These are phyloP conservation scores for Icerya purchasi DNA, from an alignment of 2,888 invertebrate species.

Conservation along the genomic window DNA sequence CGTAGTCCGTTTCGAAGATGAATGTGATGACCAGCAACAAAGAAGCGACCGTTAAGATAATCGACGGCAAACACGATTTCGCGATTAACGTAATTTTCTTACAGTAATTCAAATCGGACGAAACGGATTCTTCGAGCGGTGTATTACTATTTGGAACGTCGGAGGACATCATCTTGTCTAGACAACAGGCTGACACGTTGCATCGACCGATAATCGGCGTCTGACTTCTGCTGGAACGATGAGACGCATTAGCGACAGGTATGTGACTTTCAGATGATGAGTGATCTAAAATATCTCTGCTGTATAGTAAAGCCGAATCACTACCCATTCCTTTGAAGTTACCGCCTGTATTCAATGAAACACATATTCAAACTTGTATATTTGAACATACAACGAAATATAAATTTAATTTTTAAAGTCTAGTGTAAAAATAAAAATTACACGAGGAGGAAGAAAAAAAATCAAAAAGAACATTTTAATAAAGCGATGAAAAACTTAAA, in stretches of 20 bases:
- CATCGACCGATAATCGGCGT: conserved; percentile 25
- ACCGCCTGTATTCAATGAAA: not conserved
- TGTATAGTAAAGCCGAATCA: conserved; percentile 39
- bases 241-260: conserved; percentile 24
- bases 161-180: not conserved
- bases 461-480: too few relatives aligned
- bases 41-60: conserved; percentile 47
- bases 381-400: too few relatives aligned
- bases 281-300: conserved; percentile 54
- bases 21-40: conserved; percentile 45
- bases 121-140: not conserved
- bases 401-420: too few relatives aligned
- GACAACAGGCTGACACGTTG: conserved; percentile 5
- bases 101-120: not conserved
- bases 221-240: conserved; percentile 30
- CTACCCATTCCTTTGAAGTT: conserved; percentile 22
- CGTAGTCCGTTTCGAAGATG: conserved; percentile 57
- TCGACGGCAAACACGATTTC: conserved; percentile 53
- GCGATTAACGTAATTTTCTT: conserved; percentile 21
- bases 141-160: not conserved
- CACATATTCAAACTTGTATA: too few relatives aligned
- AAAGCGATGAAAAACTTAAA: too few relatives aligned
- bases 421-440: too few relatives aligned
- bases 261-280: conserved; percentile 41
- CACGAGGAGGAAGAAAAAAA: too few relatives aligned